Evolutionary conservation across 2,113 vertebrate genomes (phyloP).

Genomic region (Sorex fumeus): DNA sequence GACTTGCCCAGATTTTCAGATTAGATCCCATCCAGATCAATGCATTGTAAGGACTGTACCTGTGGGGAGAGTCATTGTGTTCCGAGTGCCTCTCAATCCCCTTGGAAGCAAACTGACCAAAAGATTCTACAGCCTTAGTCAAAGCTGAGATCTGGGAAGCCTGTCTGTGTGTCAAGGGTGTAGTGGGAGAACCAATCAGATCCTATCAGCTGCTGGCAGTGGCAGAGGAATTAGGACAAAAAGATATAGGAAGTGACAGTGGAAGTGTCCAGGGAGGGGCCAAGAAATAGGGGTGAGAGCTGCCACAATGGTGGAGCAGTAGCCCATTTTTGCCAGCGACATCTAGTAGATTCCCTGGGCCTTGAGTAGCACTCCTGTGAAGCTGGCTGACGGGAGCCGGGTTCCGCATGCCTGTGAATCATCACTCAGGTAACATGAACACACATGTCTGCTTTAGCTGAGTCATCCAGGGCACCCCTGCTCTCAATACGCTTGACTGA

Average conservation of each 20-base stretch:
- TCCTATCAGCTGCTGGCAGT: background rate
- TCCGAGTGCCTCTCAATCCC: background rate
- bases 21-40: background rate
- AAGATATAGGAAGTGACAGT: conserved; percentile 5
- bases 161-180: background rate
- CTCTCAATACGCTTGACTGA: background rate
- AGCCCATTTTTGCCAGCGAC: background rate
- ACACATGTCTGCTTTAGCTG: background rate
- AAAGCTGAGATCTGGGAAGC: too few species aligned
- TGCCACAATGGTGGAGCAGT: background rate
- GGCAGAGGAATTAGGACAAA: background rate
- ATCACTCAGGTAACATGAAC: background rate
- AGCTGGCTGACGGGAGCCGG: background rate
- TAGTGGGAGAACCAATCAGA: background rate
- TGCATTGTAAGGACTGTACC: conserved; percentile 18
- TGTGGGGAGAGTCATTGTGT: background rate
- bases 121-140: background rate
- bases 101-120: conserved; percentile 20
- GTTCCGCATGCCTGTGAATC: background rate
- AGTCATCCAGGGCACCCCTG: background rate
- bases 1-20: background rate
- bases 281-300: background rate
- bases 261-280: background rate
- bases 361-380: background rate
- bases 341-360: background rate